These are phyloP conservation scores for Microcebus lehilahytsara DNA, from an alignment of 2,113 vertebrate genomes.

Conservation along the genomic window DNA sequence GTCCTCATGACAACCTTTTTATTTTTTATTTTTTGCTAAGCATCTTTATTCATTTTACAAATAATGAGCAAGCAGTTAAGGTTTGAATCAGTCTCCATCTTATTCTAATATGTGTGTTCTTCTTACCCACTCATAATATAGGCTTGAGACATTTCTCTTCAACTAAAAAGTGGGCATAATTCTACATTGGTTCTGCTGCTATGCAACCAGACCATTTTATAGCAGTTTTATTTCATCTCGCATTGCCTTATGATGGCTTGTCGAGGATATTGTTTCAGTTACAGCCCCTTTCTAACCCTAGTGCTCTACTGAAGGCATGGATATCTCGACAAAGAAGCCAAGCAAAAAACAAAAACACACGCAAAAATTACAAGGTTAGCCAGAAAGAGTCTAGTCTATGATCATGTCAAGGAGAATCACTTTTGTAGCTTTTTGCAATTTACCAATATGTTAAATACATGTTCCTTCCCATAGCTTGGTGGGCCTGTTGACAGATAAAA, in stretches of 20 bases:
- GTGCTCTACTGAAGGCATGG: background rate
- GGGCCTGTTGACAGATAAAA: background rate
- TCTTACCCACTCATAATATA: background rate
- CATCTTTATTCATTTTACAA: background rate
- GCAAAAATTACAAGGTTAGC: background rate
- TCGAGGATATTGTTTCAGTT: background rate
- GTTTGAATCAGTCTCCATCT: background rate
- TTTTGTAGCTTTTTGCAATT: background rate
- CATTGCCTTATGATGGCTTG: background rate
- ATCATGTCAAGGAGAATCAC: background rate
- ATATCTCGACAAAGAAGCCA: background rate
- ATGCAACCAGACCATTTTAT: background rate
- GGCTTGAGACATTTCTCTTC: background rate
- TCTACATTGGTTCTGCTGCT: background rate
- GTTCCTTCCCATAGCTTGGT: background rate
- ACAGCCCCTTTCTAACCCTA: background rate
- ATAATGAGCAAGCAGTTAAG: background rate
- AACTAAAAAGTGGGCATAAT: background rate
- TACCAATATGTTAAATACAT: background rate
- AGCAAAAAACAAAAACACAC: background rate
- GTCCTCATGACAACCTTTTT: background rate
- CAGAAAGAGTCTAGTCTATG: background rate
- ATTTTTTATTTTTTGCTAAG: background rate
- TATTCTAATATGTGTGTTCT: background rate
- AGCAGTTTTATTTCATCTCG: conserved; percentile 1